Evolutionary conservation across 2,888 invertebrate genomes (phyloP).

Genomic region (Piscicola geometra): DNA sequence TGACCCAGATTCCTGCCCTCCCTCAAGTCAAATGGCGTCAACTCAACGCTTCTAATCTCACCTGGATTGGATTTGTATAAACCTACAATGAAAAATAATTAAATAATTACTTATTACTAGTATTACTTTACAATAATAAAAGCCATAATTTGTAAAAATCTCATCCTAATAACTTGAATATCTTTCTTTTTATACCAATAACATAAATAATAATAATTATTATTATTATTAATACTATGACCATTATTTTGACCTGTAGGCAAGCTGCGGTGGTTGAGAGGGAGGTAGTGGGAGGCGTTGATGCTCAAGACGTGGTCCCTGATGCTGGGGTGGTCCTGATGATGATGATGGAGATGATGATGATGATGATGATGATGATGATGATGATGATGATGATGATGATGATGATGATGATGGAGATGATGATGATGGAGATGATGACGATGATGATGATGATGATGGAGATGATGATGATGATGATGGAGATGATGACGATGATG

Average conservation of each 20-base stretch:
- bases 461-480: slow-evolving; percentile 12
- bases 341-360: neutral
- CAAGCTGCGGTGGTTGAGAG: neutral
- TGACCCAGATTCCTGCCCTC: slow-evolving; percentile 65
- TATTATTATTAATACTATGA: neutral
- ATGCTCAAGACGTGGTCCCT: neutral
- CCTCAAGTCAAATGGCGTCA: slow-evolving; percentile 71
- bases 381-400: slow-evolving; percentile 15
- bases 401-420: slow-evolving; percentile 12
- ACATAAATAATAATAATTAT: neutral
- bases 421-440: slow-evolving; percentile 16
- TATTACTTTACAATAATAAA: neutral
- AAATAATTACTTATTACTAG: too few relatives aligned
- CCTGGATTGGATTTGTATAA: slow-evolving; percentile 61
- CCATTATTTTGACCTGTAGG: neutral
- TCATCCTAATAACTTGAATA: neutral
- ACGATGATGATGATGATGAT: slow-evolving; percentile 24
- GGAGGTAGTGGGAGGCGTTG: slow-evolving; percentile 12
- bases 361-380: too few relatives aligned
- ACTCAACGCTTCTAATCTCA: slow-evolving; percentile 67
- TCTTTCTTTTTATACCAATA: neutral
- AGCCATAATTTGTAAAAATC: neutral
- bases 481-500: neutral
- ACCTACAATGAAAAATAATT: neutral
- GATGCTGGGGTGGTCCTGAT: neutral